Evolutionary conservation across 2,113 vertebrate genomes (phyloP).

Genomic region (Chunga burmeisteri): DNA sequence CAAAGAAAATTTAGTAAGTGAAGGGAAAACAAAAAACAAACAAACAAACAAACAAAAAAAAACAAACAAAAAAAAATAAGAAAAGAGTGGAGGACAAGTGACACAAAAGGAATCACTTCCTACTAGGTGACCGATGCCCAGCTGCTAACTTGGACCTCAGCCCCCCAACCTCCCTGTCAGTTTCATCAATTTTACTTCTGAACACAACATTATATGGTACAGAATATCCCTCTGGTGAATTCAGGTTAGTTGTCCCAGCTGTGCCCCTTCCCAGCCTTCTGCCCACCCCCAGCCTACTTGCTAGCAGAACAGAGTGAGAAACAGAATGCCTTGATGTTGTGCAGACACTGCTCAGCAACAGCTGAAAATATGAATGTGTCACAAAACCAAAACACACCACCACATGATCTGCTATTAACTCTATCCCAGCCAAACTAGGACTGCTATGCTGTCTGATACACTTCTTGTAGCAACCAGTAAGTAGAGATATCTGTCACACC

Average conservation of each 20-base stretch:
- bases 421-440: neutral
- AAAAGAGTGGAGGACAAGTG: neutral
- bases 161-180: rapidly evolving
- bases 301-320: neutral
- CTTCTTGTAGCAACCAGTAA: neutral
- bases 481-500: neutral
- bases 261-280: neutral
- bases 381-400: neutral
- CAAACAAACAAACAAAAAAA: too few relatives aligned
- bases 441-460: neutral
- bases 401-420: neutral
- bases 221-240: neutral
- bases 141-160: rapidly evolving
- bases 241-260: neutral
- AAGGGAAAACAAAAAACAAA: neutral
- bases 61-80: too few relatives aligned
- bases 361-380: neutral
- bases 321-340: neutral
- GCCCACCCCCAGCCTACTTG: neutral
- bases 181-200: neutral
- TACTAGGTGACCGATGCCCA: neutral
- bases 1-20: neutral
- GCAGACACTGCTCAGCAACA: neutral
- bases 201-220: neutral
- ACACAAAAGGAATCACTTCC: neutral